Base-by-base conservation (phyloP, 2,888 invertebrate genomes). In the Rhagonycha lutea region DNA sequence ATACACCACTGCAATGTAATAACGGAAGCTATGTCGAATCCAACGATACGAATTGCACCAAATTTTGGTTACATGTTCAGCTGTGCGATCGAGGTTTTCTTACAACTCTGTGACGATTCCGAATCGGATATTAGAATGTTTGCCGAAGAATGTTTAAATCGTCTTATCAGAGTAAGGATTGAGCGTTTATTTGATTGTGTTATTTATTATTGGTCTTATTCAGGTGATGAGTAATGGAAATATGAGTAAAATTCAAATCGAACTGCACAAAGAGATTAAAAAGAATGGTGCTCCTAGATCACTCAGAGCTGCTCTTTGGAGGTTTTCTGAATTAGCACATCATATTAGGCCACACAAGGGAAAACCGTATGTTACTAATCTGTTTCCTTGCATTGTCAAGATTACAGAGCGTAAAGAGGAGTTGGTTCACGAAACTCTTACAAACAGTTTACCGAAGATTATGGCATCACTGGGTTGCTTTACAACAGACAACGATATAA, bases 211-310 rank as follows among this genome's bases (percentile, higher is more conserved):
- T 18, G 12, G 14, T 24, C 61, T 47, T 82, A 78, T 84, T 83
- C 75, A 87, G 87, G 90, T 91, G 8, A 87, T 93, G 83, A 90
- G 92, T 79, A 93, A 93, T 84, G 91, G 91, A 18, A 92, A 93
- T 80, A 90, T 94, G 11, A 92, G 92, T 26, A 92, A 94, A 83
- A 90, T 96, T 72, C 92, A 94, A 83, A 92, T 95, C 83, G 95
- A 95, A 86, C 88, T 96, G 63, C 95, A 94, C 84, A 94, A 94
- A 81, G 95, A 94, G 88, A 94, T 96, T 65, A 94, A 95, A 86
- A 92, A 92, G 84, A 95, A 95, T 87, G 94, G 94, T 4, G 85
- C 90, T 60, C 90, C 92, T 0, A 90, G 95, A 76, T 92, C 93
- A 32, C 86, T 96, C 68, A 89, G 94, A 80, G 94, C 94, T 68